Base-by-base conservation (phyloP, 2,888 invertebrate species). In the Zhengitettix transpicula region DNA sequence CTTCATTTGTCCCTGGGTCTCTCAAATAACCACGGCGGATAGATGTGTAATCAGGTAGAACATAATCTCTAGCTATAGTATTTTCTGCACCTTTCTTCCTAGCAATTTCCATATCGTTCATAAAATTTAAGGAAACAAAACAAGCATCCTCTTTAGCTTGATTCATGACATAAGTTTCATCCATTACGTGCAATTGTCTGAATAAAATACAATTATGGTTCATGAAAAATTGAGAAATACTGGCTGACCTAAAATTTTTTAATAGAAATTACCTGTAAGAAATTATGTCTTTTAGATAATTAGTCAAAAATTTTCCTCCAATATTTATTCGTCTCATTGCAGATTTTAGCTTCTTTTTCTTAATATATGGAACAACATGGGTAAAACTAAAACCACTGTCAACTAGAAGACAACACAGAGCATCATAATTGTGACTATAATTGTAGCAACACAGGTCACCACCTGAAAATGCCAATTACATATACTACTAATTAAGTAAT, bases 101-200 rank as follows among this genome's bases (percentile, higher is more conserved):
- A 16, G 89, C 83, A 55, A 79, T 79, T 60, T 80, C 78, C 83
- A 95, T 85, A 67, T 96, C 95, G 17, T 75, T 75, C 67, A 81
- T 81, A 68, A 95, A 93, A 70, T 97, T 79, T 65, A 81, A 78
- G 0, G 96, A 87, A 0, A 98, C 93, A 76, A 85, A 99, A 71
- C 98, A 98, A 0, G 89, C 84, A 71, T 99, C 98, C 74, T 99
- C 99, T 73, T 99, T 99, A 0, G 88, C 89, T 75, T 99, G 97
- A 74, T 99, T 99, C 55, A 99, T 93, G 0, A 99, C 95, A 74
- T 90, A 95, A 0, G 96, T 95, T 73, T 99, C 99, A 71, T 98
- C 97, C 93, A 97, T 94, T 0, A 99, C 96, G 77, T 99, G 93
- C 54, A 98, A 74, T 70, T 98, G 97, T 52, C 87, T 78, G 66